Percentiles rank a stretch among this genome's conserved stretches.
phyloP scores from a whole-genome alignment of 2,113 vertebrate genomes.

The Tichodroma muraria region DNA sequence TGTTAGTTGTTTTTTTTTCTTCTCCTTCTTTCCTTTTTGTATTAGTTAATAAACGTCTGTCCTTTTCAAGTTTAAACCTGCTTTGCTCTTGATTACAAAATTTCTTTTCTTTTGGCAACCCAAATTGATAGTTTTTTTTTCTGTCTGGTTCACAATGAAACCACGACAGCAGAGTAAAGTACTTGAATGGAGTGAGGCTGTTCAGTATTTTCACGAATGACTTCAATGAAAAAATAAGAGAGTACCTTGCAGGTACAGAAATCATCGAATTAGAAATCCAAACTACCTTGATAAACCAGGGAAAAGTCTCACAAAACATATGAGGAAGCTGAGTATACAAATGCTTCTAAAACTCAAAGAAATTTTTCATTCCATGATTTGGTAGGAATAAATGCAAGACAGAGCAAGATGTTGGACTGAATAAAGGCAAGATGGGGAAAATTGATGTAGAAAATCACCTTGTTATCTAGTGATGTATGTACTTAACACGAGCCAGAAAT shows the following conservation, averaged over 20 bases:
- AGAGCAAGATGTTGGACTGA: not conserved
- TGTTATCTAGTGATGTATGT: accelerated
- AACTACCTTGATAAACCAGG: not conserved
- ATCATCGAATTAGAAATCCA: not conserved
- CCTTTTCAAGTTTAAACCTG: too few species aligned
- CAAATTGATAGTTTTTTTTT: too few species aligned
- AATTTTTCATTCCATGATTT: not conserved
- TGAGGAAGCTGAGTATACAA: not conserved
- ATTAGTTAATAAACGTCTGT: too few species aligned
- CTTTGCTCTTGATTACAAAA: too few species aligned
- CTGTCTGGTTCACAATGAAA: too few species aligned
- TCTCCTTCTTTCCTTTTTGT: too few species aligned
- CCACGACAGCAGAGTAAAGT: not conserved
- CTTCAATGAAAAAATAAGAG: not conserved
- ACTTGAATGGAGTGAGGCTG: not conserved
- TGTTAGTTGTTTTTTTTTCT: too few species aligned
- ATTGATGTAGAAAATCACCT: not conserved
- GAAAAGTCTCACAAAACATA: not conserved
- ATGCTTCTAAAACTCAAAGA: not conserved
- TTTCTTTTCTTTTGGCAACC: too few species aligned
- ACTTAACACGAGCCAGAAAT: not conserved
- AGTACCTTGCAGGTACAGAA: not conserved
- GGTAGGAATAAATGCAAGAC: not conserved
- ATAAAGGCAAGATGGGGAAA: not conserved
- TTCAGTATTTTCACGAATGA: not conserved